A percentile compares a stretch with the other conserved stretches of the same genome.
These are phyloP conservation scores for Boleophthalmus pectinirostris DNA, from an alignment of 2,113 vertebrate genomes.

Conservation along the genomic window DNA sequence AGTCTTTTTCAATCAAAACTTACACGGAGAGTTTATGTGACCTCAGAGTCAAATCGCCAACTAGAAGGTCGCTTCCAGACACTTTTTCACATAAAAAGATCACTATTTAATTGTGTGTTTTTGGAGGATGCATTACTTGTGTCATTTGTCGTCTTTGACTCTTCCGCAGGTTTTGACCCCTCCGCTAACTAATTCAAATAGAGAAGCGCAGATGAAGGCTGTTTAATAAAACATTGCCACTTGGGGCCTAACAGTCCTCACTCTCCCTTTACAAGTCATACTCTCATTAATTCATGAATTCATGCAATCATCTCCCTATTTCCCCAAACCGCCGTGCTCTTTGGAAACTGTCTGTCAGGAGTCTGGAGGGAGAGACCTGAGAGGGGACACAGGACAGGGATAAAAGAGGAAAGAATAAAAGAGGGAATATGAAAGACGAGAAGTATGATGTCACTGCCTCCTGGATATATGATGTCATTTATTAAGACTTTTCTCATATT, in stretches of 20 bases:
- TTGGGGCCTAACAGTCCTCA: slow-evolving; percentile 65
- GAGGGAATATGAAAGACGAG: slow-evolving; percentile 12
- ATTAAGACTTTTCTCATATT: slow-evolving; percentile 41
- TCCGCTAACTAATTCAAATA: slow-evolving; percentile 58
- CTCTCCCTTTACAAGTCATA: slow-evolving; percentile 56
- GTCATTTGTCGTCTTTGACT: slow-evolving; percentile 50
- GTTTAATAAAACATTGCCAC: slow-evolving; percentile 74
- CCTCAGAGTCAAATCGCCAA: slow-evolving; percentile 22
- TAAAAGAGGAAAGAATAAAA: slow-evolving; percentile 23
- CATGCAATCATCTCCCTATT: slow-evolving; percentile 68
- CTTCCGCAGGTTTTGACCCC: slow-evolving; percentile 57
- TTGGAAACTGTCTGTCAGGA: slow-evolving; percentile 59
- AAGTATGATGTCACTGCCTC: slow-evolving; percentile 58
- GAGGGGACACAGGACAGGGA: slow-evolving; percentile 10
- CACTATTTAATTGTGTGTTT: slow-evolving; percentile 17
- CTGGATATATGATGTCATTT: slow-evolving; percentile 48
- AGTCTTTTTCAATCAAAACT: slow-evolving; percentile 17
- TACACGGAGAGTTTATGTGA: neutral
- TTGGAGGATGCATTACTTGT: slow-evolving; percentile 19
- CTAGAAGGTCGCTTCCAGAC: slow-evolving; percentile 17
- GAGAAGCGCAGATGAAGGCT: slow-evolving; percentile 54
- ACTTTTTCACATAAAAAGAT: slow-evolving; percentile 3
- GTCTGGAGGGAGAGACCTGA: slow-evolving; percentile 36
- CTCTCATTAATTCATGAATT: slow-evolving; percentile 73
- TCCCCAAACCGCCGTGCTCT: slow-evolving; percentile 59